These are phyloP conservation scores for Trichogramma pretiosum DNA, from an alignment of 1,140 invertebrate genomes.

Conservation along the genomic window DNA sequence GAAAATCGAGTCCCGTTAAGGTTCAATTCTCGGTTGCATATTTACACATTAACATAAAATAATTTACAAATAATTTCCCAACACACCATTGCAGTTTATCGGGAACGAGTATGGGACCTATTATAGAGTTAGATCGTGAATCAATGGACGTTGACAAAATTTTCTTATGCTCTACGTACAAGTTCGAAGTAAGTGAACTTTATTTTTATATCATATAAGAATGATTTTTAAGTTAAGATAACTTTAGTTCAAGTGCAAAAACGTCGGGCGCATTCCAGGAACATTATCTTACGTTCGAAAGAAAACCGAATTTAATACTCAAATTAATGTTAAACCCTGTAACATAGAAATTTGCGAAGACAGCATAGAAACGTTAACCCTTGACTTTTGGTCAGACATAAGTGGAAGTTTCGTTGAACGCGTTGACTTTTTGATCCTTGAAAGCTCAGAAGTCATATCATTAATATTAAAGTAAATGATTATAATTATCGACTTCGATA, in stretches of 20 bases:
- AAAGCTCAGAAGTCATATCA: conserved; percentile 30
- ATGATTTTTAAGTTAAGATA: no score
- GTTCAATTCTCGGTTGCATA: no score
- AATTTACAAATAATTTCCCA: background rate
- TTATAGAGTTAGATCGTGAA: conserved; percentile 31
- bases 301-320: conserved; percentile 25
- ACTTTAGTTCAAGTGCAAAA: conserved; percentile 28
- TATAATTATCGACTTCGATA: no score
- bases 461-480: conserved; percentile 33
- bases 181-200: conserved; percentile 38
- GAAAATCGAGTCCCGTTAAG: conserved; percentile 32
- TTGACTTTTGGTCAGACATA: conserved; percentile 28
- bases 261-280: conserved; percentile 30
- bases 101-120: conserved; percentile 32
- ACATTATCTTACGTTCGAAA: conserved; percentile 23
- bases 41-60: no score
- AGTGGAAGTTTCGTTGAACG: conserved; percentile 33
- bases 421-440: conserved; percentile 32
- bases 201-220: background rate
- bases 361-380: conserved; percentile 26
- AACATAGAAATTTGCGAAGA: conserved; percentile 21
- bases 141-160: conserved; percentile 29
- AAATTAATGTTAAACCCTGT: conserved; percentile 22
- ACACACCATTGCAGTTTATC: conserved; percentile 17
- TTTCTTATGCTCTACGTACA: conserved; percentile 29